Evolutionary conservation across 2,888 invertebrate species (phyloP), one percentile per base, ranked within the genome.

Genomic region (Cartodere bifasciata): DNA sequence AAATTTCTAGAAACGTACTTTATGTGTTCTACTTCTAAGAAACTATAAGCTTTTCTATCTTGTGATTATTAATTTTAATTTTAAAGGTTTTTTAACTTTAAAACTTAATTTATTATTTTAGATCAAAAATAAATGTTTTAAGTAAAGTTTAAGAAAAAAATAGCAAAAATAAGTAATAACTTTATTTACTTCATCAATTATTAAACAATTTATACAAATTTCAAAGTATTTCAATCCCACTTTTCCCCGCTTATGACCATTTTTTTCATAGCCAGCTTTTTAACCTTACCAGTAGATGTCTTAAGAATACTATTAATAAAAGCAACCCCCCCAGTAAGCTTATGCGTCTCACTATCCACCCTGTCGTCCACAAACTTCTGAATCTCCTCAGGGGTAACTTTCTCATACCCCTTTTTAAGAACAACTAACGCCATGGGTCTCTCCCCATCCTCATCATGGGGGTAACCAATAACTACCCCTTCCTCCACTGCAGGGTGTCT

Each of bases 241-340:
- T 46, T 9, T 9, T 23, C 10, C 10, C 29, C 29, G 2, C 29
- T 21, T 2, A 33, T 13, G 3, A 33, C 29, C 11, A 33, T 10
- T 13, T 13, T 28, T n/a, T 28, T 33, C 33, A 33, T 33, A 9
- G 6, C 28, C 16, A 25, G 35, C 25, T 47, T 43, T 32, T 44
- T 55, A 4, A 54, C 34, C 44, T 57, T 57, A 4, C 55, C 55
- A 4, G 52, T 46, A 1, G 57, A 54, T 4, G 57, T 56, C 25
- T 45, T 37, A 2, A 52, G 50, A 4, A 57, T 35, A 4, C 37
- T 32, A 3, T 45, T 39, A 4, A 55, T 29, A 40, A 57, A 42
- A 38, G 45, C 48, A 11, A 57, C 44, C 1, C 57, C 57, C 9
- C 45, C 57, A 34, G 56, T 41, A 12, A 57, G 36, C 28, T 39